Conservation (phyloP, 2,797 vertebrate species). For the Helarctos malayanus region DNA sequence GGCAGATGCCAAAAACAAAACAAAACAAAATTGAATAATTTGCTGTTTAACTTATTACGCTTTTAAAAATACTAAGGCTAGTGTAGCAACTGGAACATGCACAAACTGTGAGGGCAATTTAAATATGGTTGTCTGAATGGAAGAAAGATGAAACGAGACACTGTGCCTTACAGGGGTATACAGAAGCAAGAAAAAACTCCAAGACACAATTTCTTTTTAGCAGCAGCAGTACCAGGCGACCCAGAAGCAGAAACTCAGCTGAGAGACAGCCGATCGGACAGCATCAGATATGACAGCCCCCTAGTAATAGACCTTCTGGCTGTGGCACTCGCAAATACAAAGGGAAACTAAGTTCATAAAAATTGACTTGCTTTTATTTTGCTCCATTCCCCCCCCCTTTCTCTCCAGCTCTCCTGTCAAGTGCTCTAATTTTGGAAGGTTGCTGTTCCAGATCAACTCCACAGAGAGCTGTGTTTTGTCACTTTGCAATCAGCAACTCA, state of each 20-base stretch:
- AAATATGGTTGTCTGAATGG: background rate
- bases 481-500: slow-evolving; percentile 70
- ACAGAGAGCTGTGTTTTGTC: slow-evolving; percentile 53
- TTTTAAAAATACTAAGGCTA: background rate
- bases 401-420: slow-evolving; percentile 48
- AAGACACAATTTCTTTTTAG: background rate
- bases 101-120: background rate
- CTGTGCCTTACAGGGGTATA: background rate
- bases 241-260: background rate
- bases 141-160: background rate
- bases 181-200: background rate
- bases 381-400: background rate
- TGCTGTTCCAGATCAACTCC: slow-evolving; percentile 41
- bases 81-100: background rate
- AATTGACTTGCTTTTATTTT: slow-evolving; percentile 70
- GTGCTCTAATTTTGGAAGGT: slow-evolving; percentile 69
- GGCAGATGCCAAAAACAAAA: background rate
- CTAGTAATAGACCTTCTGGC: background rate
- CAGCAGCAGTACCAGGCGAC: background rate
- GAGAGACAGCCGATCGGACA: background rate
- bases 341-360: slow-evolving; percentile 26
- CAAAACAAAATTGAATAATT: background rate
- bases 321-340: slow-evolving; percentile 31
- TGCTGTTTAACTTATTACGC: background rate
- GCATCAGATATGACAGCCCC: background rate